These are phyloP conservation scores for Neuroterus valhalla DNA, from an alignment of 1,140 invertebrate species.

Conservation along the genomic window DNA sequence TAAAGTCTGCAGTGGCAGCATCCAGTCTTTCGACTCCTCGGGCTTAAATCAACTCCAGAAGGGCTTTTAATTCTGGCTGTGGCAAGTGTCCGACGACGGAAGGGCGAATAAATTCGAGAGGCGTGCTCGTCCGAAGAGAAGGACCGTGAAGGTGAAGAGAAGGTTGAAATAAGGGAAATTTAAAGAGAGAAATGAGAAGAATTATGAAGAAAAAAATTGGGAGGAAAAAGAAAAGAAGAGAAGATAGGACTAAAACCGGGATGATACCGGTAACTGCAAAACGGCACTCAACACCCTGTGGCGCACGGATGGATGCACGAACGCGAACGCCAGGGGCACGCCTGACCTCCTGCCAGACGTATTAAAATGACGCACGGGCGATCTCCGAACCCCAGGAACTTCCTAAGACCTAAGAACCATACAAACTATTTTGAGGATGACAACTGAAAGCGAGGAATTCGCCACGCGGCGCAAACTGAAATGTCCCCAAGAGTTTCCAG, in stretches of 20 bases:
- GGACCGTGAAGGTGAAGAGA: slow-evolving; percentile 31
- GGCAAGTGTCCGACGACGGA: slow-evolving; percentile 24
- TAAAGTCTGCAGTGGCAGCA: slow-evolving; percentile 25
- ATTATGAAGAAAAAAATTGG: slow-evolving; percentile 16
- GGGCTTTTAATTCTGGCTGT: slow-evolving; percentile 25
- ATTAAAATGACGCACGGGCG: slow-evolving; percentile 69
- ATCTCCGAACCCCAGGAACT: slow-evolving; percentile 48
- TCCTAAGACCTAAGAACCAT: slow-evolving; percentile 47
- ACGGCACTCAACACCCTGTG: slow-evolving; percentile 56
- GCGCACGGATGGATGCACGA: slow-evolving; percentile 63
- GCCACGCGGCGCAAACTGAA: slow-evolving; percentile 44
- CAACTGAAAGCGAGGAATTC: slow-evolving; percentile 57
- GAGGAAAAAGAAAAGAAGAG: slow-evolving; percentile 33
- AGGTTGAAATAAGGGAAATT: slow-evolving; percentile 11
- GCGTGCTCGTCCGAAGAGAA: slow-evolving; percentile 23
- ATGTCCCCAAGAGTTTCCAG: slow-evolving; percentile 23
- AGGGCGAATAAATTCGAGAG: slow-evolving; percentile 31
- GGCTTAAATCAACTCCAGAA: slow-evolving; percentile 20
- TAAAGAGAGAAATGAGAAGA: slow-evolving; percentile 27
- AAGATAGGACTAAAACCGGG: slow-evolving; percentile 23
- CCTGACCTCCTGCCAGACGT: slow-evolving; percentile 71
- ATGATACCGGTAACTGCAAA: slow-evolving; percentile 19
- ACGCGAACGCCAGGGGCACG: slow-evolving; percentile 62
- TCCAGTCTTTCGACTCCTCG: slow-evolving; percentile 7
- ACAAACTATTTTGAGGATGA: slow-evolving; percentile 69